Base-by-base conservation (phyloP, 2,888 invertebrate genomes). In the Augiades crinisus region DNA sequence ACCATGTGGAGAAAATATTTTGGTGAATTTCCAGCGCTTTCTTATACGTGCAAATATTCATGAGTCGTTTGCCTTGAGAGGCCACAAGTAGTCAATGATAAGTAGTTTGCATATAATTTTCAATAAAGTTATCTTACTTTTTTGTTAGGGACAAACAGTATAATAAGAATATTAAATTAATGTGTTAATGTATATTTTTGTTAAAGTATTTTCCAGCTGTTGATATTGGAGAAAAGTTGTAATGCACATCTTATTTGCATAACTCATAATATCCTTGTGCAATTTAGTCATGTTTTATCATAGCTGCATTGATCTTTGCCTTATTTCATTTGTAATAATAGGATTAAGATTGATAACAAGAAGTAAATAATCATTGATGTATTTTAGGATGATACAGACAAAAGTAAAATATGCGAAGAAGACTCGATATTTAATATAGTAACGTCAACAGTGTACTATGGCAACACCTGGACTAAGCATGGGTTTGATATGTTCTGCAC, bases 371-470 rank as follows among this genome's bases (percentile, higher is more conserved):
- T 16, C 27, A 27, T n/a, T 43, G 10, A 5, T 17, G n/a, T 12
- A 34, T 65, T 82, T 58, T 71, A 88, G 87, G 86, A 86, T 75
- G 85, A 85, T 13, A 60, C 77, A 64, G 87, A 83, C 49, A 87
- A 88, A 63, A 52, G 75, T 41, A 75, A 75, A 68, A 71, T 81
- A 64, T 72, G 76, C 74, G 92, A 90, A 65, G 93, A 93, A 67
- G 95, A 95, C 78, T 91, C 92, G 38, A 91, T 94, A 55, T 94
- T 95, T 71, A 93, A 94, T 71, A 95, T 95, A 64, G 92, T 95
- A 65, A 92, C 94, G 46, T 94, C 94, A 41, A 94, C 94, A 19
- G 91, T 93, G 45, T 91, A 92, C 62, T 91, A 92, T 72, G 93
- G 92, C 34, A 91, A 91, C 61, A 89, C 91, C 45, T 94, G 94